These are phyloP conservation scores for Lumbricus terrestris DNA, from an alignment of 2,888 invertebrate species.

Conservation along the genomic window DNA sequence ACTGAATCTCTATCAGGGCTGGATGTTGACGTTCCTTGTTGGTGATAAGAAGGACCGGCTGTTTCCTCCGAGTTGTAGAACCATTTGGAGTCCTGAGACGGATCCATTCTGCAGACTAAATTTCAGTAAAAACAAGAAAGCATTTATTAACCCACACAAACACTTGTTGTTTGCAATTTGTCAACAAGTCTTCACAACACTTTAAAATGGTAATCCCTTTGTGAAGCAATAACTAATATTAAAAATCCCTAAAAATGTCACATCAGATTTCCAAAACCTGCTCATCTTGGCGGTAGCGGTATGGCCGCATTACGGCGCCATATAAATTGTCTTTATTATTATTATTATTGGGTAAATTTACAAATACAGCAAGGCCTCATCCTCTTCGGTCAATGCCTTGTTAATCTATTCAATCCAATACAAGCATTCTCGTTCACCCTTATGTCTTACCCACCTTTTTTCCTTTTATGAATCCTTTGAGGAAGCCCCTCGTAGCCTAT, in stretches of 20 bases:
- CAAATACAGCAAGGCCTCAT: too few relatives aligned
- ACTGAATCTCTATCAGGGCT: background rate
- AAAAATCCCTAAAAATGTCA: background rate
- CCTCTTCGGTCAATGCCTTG: too few relatives aligned
- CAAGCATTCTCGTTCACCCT: too few relatives aligned
- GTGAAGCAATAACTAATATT: background rate
- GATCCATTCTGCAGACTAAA: background rate
- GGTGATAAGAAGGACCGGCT: background rate
- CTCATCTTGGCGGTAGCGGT: too few relatives aligned
- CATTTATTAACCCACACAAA: background rate
- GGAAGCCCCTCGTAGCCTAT: too few relatives aligned
- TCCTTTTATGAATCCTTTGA: too few relatives aligned
- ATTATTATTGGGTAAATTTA: too few relatives aligned
- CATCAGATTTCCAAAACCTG: background rate
- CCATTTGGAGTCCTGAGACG: background rate
- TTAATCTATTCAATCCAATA: too few relatives aligned
- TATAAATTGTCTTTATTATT: too few relatives aligned
- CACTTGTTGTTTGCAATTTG: background rate
- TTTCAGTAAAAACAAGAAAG: background rate
- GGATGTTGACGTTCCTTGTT: background rate
- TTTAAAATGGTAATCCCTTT: background rate
- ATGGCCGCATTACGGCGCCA: too few relatives aligned
- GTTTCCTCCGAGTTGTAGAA: background rate
- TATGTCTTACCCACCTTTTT: too few relatives aligned
- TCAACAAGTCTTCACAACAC: background rate